Percentiles rank a stretch among this genome's conserved stretches.
Conservation (phyloP, 1,140 invertebrate genomes). For the Propsilocerus akamusi region DNA sequence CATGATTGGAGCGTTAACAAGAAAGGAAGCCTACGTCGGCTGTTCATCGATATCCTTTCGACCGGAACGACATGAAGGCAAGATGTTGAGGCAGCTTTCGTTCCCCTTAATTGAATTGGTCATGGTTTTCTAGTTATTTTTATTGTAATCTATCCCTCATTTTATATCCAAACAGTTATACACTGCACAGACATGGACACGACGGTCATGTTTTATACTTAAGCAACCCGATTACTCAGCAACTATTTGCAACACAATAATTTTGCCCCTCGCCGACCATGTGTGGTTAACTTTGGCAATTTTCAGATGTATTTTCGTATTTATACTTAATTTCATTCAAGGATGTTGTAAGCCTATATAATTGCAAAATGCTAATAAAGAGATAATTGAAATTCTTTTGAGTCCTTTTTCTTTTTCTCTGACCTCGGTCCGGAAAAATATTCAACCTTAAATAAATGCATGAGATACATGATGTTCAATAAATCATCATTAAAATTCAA, state of each 20-base stretch:
- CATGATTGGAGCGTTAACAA: slow-evolving; percentile 38
- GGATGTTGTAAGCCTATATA: background rate
- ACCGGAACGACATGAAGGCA: slow-evolving; percentile 26
- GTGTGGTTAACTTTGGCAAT: slow-evolving; percentile 14
- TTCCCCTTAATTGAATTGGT: background rate
- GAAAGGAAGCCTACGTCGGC: slow-evolving; percentile 35
- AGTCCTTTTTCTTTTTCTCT: background rate
- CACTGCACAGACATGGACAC: background rate
- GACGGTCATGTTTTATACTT: background rate
- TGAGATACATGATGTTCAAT: background rate
- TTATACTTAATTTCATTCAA: slow-evolving; percentile 8
- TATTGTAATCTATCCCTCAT: background rate
- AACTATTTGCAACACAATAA: slow-evolving; percentile 10
- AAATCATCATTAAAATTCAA: background rate
- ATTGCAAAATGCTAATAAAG: background rate
- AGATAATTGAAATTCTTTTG: background rate
- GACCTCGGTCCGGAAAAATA: too few relatives aligned
- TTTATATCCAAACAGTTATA: background rate
- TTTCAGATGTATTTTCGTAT: slow-evolving; percentile 12
- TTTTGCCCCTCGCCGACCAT: slow-evolving; percentile 14
- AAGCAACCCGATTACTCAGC: background rate
- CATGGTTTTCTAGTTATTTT: background rate
- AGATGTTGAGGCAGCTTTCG: slow-evolving; percentile 22
- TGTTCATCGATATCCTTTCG: slow-evolving; percentile 36
- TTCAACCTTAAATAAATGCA: too few relatives aligned